Conservation (phyloP, 2,797 vertebrate species). For the Myiotriccus ornatus region DNA sequence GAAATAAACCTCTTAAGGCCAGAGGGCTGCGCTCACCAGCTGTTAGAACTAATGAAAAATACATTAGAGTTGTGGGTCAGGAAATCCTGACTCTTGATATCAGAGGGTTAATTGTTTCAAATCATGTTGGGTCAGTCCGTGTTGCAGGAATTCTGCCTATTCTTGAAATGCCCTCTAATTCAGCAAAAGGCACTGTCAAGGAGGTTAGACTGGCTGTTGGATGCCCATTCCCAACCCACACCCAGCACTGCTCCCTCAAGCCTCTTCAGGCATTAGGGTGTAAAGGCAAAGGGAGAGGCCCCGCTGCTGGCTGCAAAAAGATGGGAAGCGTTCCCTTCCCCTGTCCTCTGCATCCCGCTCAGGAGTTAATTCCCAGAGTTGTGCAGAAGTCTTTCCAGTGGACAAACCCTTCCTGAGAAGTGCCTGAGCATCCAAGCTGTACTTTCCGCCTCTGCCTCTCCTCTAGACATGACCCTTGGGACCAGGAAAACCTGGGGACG, state of each 20-base stretch:
- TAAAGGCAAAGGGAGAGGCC: background rate
- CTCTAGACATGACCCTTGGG: fast-evolving
- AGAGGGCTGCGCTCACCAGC: constrained; percentile 63
- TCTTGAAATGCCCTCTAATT: constrained; percentile 64
- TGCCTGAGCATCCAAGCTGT: background rate
- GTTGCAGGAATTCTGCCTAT: constrained; percentile 47
- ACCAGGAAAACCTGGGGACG: background rate
- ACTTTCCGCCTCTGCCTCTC: background rate
- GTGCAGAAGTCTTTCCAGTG: background rate
- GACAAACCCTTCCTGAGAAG: background rate
- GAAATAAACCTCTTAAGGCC: constrained; percentile 63
- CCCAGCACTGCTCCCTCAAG: background rate
- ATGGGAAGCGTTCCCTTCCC: background rate
- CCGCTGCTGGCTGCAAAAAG: background rate
- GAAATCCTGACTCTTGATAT: constrained; percentile 67
- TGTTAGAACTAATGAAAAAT: constrained; percentile 73
- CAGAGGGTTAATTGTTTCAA: constrained; percentile 73
- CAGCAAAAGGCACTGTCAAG: constrained; percentile 5
- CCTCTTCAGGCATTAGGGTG: background rate
- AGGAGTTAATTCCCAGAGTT: background rate
- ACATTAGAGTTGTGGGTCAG: constrained; percentile 69
- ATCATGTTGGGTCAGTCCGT: constrained; percentile 59
- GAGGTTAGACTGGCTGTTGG: background rate
- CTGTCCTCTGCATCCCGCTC: fast-evolving
- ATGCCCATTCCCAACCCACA: background rate